These are phyloP conservation scores for Tuberolachnus salignus DNA, from an alignment of 2,888 invertebrate genomes.

Conservation along the genomic window DNA sequence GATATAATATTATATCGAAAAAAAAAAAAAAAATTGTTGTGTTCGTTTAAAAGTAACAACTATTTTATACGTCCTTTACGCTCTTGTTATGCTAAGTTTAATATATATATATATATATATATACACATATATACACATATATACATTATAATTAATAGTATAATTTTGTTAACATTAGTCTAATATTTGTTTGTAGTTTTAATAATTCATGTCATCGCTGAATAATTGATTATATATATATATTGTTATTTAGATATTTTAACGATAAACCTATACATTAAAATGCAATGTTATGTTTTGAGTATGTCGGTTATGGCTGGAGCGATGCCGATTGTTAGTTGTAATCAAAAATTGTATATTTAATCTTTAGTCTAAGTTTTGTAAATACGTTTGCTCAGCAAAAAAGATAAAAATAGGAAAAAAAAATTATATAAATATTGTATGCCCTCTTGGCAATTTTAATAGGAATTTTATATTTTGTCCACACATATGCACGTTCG, in stretches of 20 bases:
- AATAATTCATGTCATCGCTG: conserved; percentile 18
- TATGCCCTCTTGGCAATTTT: background rate
- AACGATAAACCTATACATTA: conserved; percentile 11
- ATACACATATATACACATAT: conserved; percentile 7
- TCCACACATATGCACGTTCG: background rate
- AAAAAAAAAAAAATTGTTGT: conserved; percentile 1
- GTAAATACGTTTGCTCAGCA: conserved; percentile 45
- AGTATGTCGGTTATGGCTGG: conserved; percentile 4
- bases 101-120: conserved; percentile 9
- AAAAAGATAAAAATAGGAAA: conserved; percentile 1
- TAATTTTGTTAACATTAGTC: conserved; percentile 42
- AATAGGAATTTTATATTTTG: background rate
- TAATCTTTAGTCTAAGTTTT: conserved; percentile 26
- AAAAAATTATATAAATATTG: background rate
- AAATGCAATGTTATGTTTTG: background rate
- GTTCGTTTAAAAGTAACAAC: conserved; percentile 48
- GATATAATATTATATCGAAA: background rate
- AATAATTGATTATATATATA: background rate
- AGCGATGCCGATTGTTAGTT: conserved; percentile 25
- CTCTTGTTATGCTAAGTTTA: conserved; percentile 41
- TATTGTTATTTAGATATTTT: conserved; percentile 47
- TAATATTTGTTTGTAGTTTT: conserved; percentile 51
- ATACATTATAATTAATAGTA: background rate
- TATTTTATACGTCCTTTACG: conserved; percentile 48
- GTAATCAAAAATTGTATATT: conserved; percentile 36